These are phyloP conservation scores for Sitta europaea DNA, from an alignment of 2,113 vertebrate species.

Conservation along the genomic window DNA sequence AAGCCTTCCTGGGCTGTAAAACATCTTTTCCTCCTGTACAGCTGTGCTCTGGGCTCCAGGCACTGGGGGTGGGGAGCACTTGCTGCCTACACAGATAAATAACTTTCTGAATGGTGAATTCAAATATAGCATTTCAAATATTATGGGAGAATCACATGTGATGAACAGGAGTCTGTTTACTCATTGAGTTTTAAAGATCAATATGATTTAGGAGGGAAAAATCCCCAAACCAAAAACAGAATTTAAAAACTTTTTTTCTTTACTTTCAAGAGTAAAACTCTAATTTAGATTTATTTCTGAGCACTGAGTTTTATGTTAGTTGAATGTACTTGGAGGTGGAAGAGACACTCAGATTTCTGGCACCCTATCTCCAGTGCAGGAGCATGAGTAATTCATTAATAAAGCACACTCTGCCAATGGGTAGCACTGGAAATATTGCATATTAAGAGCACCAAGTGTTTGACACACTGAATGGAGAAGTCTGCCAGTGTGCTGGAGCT, in stretches of 20 bases:
- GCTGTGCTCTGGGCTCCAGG: not conserved
- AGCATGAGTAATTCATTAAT: conserved; percentile 44
- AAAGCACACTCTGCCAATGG: not conserved
- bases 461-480: not conserved
- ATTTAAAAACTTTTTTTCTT: not conserved
- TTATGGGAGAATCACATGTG: not conserved
- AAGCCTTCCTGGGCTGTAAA: not conserved
- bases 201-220: not conserved
- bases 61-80: not conserved
- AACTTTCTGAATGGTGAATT: not conserved
- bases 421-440: not conserved
- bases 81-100: not conserved
- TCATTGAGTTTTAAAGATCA: not conserved
- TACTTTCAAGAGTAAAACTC: not conserved
- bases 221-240: not conserved
- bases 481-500: not conserved
- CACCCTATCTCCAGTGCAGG: not conserved
- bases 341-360: not conserved
- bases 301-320: not conserved
- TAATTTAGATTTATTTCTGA: not conserved
- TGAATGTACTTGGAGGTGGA: not conserved
- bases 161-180: not conserved
- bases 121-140: not conserved
- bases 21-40: not conserved
- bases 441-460: not conserved